phyloP scores from a whole-genome alignment of 2,797 vertebrate genomes.

The Kryptolebias ocellatus region DNA sequence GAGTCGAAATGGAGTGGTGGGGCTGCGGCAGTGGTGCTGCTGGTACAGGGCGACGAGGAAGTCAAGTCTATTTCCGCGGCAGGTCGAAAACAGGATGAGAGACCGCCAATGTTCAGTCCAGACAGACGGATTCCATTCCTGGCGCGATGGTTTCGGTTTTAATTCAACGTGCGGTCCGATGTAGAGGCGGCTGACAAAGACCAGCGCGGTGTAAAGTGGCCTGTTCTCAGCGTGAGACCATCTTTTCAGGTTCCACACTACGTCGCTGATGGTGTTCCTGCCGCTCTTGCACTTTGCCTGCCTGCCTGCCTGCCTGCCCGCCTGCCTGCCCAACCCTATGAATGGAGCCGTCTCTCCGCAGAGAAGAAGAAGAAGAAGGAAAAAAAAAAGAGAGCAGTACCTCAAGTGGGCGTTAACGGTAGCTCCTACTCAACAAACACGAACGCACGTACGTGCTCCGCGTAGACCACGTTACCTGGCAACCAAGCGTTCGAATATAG shows the following conservation, averaged over 20 bases:
- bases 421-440: constrained; percentile 11
- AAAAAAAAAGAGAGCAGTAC: constrained; percentile 38
- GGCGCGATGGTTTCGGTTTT: constrained; percentile 14
- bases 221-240: constrained; percentile 58
- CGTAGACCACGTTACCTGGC: constrained; percentile 31
- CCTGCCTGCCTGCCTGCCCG: constrained; percentile 32
- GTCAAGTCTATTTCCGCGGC: constrained; percentile 62
- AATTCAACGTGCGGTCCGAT: not conserved
- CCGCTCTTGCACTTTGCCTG: constrained; percentile 47
- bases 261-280: constrained; percentile 41
- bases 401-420: constrained; percentile 67
- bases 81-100: constrained; percentile 44
- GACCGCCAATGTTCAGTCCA: constrained; percentile 48
- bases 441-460: not conserved
- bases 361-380: constrained; percentile 36
- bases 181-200: constrained; percentile 26
- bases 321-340: constrained; percentile 51
- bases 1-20: constrained; percentile 39
- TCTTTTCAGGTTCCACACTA: constrained; percentile 47
- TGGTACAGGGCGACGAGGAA: constrained; percentile 48
- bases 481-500: not conserved
- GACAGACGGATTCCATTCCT: constrained; percentile 50
- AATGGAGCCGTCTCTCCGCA: constrained; percentile 60
- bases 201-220: constrained; percentile 46
- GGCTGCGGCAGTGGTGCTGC: constrained; percentile 57